These are phyloP conservation scores for Lytechinus pictus DNA, from an alignment of 35 echinoderm and acorn worm species.

Conservation along the genomic window DNA sequence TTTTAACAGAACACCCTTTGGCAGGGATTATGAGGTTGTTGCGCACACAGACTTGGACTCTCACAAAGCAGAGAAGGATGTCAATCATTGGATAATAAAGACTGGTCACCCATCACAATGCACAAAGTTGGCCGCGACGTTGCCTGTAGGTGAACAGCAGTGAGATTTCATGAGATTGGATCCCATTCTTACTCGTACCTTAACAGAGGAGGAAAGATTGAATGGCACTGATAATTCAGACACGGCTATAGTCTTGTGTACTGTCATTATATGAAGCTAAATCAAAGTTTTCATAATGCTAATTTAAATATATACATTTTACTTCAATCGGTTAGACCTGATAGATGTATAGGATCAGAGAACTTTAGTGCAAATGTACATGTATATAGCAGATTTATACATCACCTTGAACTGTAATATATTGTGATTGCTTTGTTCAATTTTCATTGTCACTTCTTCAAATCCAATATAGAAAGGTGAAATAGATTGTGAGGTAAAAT, in stretches of 20 bases:
- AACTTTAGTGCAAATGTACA: background rate
- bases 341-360: background rate
- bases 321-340: background rate
- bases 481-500: background rate
- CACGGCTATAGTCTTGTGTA: background rate
- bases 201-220: background rate
- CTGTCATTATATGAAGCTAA: background rate
- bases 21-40: constrained; percentile 84
- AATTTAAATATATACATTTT: background rate
- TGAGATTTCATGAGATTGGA: constrained; percentile 54
- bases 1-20: constrained; percentile 84
- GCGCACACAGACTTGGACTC: constrained; percentile 88
- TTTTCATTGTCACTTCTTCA: background rate
- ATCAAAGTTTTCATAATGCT: background rate
- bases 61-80: constrained; percentile 88
- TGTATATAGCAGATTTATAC: background rate
- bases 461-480: background rate
- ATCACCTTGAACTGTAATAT: background rate
- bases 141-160: constrained; percentile 82
- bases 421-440: background rate
- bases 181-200: background rate
- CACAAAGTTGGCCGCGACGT: constrained; percentile 59
- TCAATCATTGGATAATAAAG: constrained; percentile 93
- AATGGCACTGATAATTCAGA: background rate
- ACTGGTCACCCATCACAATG: constrained; percentile 86